Percentiles rank a stretch among this genome's conserved stretches.
These are phyloP conservation scores for Micrasema longulum DNA, from an alignment of 1,140 invertebrate genomes.

Conservation along the genomic window DNA sequence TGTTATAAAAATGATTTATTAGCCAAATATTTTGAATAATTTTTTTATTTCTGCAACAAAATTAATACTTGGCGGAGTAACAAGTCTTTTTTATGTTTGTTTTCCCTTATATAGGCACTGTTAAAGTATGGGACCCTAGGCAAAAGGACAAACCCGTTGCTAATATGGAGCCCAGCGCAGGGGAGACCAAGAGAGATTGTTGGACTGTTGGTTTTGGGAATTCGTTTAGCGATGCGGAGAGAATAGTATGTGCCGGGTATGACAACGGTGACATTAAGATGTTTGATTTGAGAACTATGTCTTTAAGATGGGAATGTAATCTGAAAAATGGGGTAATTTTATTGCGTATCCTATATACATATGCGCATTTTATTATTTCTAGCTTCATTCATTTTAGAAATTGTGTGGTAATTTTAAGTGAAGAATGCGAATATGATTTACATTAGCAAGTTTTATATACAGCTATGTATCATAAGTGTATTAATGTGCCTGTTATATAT, in stretches of 20 bases:
- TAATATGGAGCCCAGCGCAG: conserved; percentile 78
- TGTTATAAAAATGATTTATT: too few relatives aligned
- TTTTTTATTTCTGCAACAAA: too few relatives aligned
- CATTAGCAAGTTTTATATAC: too few relatives aligned
- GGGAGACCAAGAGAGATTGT: conserved; percentile 80
- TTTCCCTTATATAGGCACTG: conserved; percentile 73
- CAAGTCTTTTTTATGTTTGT: too few relatives aligned
- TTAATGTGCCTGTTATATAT: too few relatives aligned
- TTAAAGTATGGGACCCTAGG: conserved; percentile 95
- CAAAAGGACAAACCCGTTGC: conserved; percentile 91
- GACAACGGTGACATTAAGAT: conserved; percentile 97
- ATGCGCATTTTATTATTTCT: background rate
- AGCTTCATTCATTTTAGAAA: conserved; percentile 29
- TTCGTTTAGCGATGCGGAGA: conserved; percentile 86
- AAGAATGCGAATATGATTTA: too few relatives aligned
- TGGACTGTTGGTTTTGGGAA: conserved; percentile 92
- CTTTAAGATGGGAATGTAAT: conserved; percentile 90
- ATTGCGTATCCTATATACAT: background rate
- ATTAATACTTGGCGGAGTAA: too few relatives aligned
- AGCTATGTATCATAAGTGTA: too few relatives aligned
- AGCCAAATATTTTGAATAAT: too few relatives aligned
- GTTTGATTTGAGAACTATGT: conserved; percentile 91
- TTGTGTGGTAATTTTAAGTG: too few relatives aligned
- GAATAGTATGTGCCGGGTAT: conserved; percentile 90
- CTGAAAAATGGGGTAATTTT: conserved; percentile 86